phyloP scores from a whole-genome alignment of 2,113 vertebrate genomes.

The Lamprotornis superbus region DNA sequence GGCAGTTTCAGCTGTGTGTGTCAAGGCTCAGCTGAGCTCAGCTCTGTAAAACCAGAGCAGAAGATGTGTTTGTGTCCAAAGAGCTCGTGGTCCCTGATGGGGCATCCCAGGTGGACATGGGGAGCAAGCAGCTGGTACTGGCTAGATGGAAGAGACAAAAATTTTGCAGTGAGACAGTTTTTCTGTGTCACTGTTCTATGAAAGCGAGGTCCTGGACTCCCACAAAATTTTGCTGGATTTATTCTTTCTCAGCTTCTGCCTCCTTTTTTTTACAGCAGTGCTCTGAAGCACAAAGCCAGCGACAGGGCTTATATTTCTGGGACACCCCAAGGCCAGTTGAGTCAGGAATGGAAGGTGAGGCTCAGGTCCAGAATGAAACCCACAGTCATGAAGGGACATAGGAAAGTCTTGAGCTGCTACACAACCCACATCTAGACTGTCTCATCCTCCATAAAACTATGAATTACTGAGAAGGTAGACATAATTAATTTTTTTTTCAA shows the following conservation, averaged over 20 bases:
- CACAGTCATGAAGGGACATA: background rate
- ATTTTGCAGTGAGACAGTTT: background rate
- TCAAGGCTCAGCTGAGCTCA: background rate
- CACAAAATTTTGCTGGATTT: background rate
- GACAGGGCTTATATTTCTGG: background rate
- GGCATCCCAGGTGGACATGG: background rate
- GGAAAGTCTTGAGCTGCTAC: background rate
- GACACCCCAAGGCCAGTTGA: rapidly evolving
- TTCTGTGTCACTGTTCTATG: background rate
- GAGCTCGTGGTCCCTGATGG: background rate
- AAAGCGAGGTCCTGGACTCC: background rate
- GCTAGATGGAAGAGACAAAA: background rate
- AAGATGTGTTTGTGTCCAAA: background rate
- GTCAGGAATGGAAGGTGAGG: background rate
- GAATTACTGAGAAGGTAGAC: background rate
- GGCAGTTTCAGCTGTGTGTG: background rate
- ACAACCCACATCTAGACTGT: background rate
- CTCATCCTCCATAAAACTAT: background rate
- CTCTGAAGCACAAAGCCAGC: background rate
- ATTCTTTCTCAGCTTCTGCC: background rate
- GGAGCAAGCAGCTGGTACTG: background rate
- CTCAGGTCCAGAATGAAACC: background rate
- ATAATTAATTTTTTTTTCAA: background rate
- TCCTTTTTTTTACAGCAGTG: background rate
- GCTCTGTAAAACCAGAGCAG: background rate